Evolutionary conservation across 2,797 vertebrate genomes (phyloP).

Genomic region (Tragelaphus oryx): DNA sequence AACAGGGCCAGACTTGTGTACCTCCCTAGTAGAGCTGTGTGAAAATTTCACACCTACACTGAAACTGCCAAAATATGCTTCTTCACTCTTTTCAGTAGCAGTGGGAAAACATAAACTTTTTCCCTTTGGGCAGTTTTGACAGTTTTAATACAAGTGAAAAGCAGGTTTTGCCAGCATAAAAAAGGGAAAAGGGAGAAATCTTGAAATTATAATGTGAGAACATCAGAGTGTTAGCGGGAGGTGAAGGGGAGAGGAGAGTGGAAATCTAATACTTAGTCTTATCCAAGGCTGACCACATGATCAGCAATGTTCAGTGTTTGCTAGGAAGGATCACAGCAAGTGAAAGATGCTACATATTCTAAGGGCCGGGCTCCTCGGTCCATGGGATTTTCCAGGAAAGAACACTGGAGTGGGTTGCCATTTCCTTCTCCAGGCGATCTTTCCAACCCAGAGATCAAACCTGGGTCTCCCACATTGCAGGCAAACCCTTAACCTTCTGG

Average conservation of each 20-base stretch:
- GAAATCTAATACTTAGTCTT: conserved; percentile 41
- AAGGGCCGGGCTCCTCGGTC: neutral
- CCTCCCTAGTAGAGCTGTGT: conserved; percentile 70
- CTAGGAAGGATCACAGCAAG: conserved; percentile 29
- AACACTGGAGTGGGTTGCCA: neutral
- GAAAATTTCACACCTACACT: conserved; percentile 73
- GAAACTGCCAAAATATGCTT: conserved; percentile 72
- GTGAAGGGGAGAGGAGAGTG: neutral
- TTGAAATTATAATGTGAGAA: conserved; percentile 69
- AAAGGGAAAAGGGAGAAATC: conserved; percentile 48
- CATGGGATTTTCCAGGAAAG: neutral
- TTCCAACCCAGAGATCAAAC: neutral
- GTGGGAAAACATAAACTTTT: conserved; percentile 71
- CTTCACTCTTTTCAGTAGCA: conserved; percentile 64
- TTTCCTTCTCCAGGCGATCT: neutral
- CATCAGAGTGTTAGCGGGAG: neutral
- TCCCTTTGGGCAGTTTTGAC: conserved; percentile 74
- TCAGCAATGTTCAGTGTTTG: neutral
- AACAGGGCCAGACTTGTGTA: conserved; percentile 70
- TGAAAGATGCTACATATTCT: conserved; percentile 29
- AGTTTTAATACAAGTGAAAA: conserved; percentile 77
- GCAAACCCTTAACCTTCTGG: neutral
- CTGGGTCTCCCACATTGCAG: neutral
- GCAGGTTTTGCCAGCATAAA: conserved; percentile 66
- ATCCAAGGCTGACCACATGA: conserved; percentile 20